A percentile compares a stretch with the other conserved stretches of the same genome.
phyloP scores from a whole-genome alignment of 2,888 invertebrate genomes.

The Sturmia bella region DNA sequence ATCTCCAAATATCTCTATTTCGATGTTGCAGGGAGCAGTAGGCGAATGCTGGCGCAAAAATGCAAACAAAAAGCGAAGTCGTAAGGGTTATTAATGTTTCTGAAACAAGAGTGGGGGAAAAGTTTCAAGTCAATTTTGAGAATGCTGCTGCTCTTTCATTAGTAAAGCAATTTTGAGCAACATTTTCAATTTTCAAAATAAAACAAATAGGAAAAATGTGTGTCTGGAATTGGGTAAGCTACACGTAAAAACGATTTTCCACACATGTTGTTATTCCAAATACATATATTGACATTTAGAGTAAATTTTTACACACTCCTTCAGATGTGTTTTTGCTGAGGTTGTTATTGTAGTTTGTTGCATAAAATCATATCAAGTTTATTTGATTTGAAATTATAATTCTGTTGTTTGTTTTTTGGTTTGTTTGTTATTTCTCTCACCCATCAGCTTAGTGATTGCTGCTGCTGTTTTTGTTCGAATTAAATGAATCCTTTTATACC shows the following conservation, averaged over 20 bases:
- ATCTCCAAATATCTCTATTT: conserved; percentile 32
- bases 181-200: conserved; percentile 56
- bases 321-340: not conserved
- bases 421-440: conserved; percentile 44
- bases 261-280: conserved; percentile 63
- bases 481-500: conserved; percentile 74
- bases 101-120: not conserved
- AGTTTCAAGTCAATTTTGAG: conserved; percentile 31
- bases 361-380: conserved; percentile 75
- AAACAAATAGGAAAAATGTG: conserved; percentile 36
- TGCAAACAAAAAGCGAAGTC: not conserved
- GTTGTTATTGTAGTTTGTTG: conserved; percentile 40
- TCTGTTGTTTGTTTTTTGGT: conserved; percentile 51
- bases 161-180: conserved; percentile 55
- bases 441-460: conserved; percentile 49
- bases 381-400: conserved; percentile 63
- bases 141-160: conserved; percentile 44
- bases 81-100: conserved; percentile 11
- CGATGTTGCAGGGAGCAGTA: not conserved
- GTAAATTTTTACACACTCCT: conserved; percentile 18
- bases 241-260: conserved; percentile 68
- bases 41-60: conserved; percentile 1
- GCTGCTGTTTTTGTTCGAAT: conserved; percentile 10
- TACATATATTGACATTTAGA: conserved; percentile 52
- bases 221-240: conserved; percentile 57